These are phyloP conservation scores for Gibbula magus DNA, from an alignment of 2,888 invertebrate genomes.

Conservation along the genomic window DNA sequence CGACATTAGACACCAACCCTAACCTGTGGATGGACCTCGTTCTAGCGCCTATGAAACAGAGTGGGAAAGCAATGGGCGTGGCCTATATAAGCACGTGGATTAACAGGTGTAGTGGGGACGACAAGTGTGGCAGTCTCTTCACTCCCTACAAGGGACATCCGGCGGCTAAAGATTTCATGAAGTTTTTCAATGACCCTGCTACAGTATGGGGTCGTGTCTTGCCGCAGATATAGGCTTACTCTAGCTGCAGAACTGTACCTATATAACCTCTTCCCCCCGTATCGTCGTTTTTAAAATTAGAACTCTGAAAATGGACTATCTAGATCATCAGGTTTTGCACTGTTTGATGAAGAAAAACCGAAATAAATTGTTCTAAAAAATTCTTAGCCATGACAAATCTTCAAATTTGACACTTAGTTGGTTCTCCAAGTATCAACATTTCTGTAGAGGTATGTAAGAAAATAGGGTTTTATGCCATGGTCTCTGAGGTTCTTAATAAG, in stretches of 20 bases:
- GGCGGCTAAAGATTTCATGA: conserved; percentile 32
- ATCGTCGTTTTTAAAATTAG: no score
- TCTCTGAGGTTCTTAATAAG: no score
- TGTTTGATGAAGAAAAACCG: no score
- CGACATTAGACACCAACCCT: conserved; percentile 32
- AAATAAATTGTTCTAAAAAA: no score
- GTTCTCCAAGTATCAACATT: no score
- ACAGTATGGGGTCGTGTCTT: conserved; percentile 26
- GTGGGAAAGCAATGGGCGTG: conserved; percentile 24
- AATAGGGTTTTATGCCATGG: no score
- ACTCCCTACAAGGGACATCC: conserved; percentile 37
- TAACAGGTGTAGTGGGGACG: conserved; percentile 33
- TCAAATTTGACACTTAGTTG: no score
- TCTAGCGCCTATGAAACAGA: conserved; percentile 29
- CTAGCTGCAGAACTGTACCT: not conserved
- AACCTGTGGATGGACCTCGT: conserved; percentile 41
- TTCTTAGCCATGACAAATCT: no score
- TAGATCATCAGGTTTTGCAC: no score
- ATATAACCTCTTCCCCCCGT: no score
- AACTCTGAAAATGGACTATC: no score
- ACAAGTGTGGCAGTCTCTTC: conserved; percentile 9
- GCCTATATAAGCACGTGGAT: conserved; percentile 41
- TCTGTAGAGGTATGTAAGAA: no score
- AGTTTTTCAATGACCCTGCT: conserved; percentile 33
- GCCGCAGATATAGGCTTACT: not conserved